Evolutionary conservation across 2,797 vertebrate species (phyloP).

Genomic region (Pipistrellus kuhlii): DNA sequence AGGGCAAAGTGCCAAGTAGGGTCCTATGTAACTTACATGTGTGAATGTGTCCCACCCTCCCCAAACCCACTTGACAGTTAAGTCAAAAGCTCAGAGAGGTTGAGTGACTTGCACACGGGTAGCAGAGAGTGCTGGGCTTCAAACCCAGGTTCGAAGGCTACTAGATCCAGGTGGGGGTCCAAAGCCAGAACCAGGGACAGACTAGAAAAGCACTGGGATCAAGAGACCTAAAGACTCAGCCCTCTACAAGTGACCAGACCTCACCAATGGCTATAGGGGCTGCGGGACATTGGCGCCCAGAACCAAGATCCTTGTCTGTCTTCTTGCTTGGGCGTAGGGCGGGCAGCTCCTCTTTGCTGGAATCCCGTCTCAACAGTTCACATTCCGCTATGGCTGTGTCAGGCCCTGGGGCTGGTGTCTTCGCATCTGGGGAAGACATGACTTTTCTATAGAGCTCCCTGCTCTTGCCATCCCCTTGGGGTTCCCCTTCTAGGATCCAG

Average conservation of each 20-base stretch:
- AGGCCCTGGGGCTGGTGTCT: background rate
- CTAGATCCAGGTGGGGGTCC: background rate
- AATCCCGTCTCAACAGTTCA: constrained; percentile 90
- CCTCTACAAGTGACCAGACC: background rate
- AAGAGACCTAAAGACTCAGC: background rate
- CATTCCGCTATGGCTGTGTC: constrained; percentile 81
- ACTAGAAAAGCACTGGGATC: background rate
- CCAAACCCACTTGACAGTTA: background rate
- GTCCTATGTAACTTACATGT: background rate
- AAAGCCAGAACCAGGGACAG: background rate
- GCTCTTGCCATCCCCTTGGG: background rate
- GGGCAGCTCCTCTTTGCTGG: constrained; percentile 75
- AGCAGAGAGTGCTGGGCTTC: background rate
- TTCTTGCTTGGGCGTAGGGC: constrained; percentile 60
- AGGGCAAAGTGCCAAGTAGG: background rate
- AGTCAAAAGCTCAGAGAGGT: background rate
- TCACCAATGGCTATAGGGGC: constrained; percentile 70
- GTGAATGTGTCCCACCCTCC: too few relatives aligned
- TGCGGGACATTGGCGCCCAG: background rate
- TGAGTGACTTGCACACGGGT: background rate
- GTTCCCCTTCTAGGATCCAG: background rate
- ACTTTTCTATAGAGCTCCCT: background rate
- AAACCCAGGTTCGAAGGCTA: background rate
- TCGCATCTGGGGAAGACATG: background rate
- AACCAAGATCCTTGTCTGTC: background rate